Evolutionary conservation across 2,888 invertebrate genomes (phyloP).

Genomic region (Cartodere bifasciata): DNA sequence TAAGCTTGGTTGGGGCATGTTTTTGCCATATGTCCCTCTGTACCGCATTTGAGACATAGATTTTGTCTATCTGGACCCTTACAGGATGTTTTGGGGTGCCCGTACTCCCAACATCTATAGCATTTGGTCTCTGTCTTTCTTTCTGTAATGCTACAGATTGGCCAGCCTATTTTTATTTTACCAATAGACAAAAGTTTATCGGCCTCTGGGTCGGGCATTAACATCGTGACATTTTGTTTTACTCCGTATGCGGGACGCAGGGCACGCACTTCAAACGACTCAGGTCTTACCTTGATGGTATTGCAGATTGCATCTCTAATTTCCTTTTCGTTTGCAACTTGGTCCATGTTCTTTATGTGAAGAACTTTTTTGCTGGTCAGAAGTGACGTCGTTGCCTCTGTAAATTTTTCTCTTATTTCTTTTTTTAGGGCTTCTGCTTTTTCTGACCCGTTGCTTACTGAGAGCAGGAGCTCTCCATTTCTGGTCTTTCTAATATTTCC

Average conservation of each 20-base stretch:
- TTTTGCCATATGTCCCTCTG: conserved; percentile 13
- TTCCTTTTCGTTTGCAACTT: conserved; percentile 7
- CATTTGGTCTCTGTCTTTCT: conserved; percentile 11
- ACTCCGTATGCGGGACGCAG: conserved; percentile 15
- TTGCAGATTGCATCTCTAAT: conserved; percentile 5
- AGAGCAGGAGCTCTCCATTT: conserved; percentile 6
- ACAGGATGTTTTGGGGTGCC: conserved; percentile 12
- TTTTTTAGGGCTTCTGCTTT: conserved; percentile 8
- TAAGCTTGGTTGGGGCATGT: conserved; percentile 12
- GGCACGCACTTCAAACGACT: conserved; percentile 12
- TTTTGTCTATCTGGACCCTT: conserved; percentile 12
- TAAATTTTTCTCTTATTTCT: conserved; percentile 5
- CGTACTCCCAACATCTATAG: conserved; percentile 14
- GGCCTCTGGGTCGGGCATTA: conserved; percentile 8
- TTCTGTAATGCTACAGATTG: conserved; percentile 11
- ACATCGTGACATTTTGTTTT: conserved; percentile 14
- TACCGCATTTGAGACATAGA: conserved; percentile 13
- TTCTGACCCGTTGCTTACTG: conserved; percentile 8
- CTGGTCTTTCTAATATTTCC: conserved; percentile 1
- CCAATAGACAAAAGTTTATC: conserved; percentile 6
- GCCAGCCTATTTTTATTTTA: conserved; percentile 10
- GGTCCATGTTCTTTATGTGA: conserved; percentile 7
- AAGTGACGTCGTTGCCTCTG: conserved; percentile 2
- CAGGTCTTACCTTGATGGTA: conserved; percentile 2
- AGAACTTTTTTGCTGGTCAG: conserved; percentile 5